Evolutionary conservation across 1,140 invertebrate species (phyloP).

Genomic region (Bombus sylvicola): DNA sequence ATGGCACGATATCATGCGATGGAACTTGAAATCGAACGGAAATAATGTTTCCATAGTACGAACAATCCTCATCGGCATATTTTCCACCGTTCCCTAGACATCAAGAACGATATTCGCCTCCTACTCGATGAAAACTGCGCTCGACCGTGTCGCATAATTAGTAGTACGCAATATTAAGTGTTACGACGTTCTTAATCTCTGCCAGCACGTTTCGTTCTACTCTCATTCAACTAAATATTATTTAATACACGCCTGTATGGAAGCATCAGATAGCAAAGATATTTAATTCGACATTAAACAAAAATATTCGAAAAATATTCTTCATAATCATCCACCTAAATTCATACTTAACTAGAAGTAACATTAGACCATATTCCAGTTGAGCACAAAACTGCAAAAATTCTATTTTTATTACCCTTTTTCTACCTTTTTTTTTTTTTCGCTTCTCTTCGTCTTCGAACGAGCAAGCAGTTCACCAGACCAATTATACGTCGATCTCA

Average conservation of each 20-base stretch:
- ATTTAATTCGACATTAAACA: background rate
- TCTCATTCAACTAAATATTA: conserved; percentile 14
- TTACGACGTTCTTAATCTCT: conserved; percentile 28
- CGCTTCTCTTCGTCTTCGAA: background rate
- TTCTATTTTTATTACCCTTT: background rate
- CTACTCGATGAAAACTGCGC: conserved; percentile 19
- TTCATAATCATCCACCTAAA: background rate
- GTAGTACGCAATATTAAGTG: conserved; percentile 22
- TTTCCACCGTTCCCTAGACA: conserved; percentile 7
- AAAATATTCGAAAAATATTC: background rate
- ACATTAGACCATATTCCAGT: too few species aligned
- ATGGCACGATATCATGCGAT: too few species aligned
- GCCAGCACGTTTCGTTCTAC: conserved; percentile 31
- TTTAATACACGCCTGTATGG: background rate
- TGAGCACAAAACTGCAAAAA: background rate
- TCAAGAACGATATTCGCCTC: background rate
- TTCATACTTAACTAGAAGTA: background rate
- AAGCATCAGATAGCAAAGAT: background rate
- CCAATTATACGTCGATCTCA: conserved; percentile 62
- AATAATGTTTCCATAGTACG: background rate
- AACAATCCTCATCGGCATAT: background rate
- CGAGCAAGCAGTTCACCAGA: conserved; percentile 49
- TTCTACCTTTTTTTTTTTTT: background rate
- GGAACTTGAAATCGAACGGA: background rate
- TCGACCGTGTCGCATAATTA: conserved; percentile 29